phyloP scores from a whole-genome alignment of 2,797 vertebrate species.

The Synaphobranchus kaupii region DNA sequence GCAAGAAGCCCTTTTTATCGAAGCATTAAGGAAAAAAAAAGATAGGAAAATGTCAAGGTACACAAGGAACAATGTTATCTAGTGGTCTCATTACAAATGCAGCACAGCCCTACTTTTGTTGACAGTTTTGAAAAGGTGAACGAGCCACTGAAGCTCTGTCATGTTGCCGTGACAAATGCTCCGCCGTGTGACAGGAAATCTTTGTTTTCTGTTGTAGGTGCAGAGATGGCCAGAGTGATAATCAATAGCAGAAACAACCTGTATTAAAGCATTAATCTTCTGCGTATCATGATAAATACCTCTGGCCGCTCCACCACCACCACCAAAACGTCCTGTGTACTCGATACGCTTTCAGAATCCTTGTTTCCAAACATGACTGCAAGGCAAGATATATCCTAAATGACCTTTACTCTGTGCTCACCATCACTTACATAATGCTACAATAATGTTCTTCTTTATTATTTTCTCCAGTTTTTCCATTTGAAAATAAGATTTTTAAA shows the following conservation, averaged over 20 bases:
- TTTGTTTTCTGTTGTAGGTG: conserved; percentile 9
- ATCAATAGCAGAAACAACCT: conserved; percentile 21
- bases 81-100: neutral
- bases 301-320: neutral
- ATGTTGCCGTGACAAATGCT: conserved; percentile 4
- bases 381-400: neutral
- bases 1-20: neutral
- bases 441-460: neutral
- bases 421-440: neutral
- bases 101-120: neutral
- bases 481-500: neutral
- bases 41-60: conserved; percentile 4
- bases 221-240: conserved; percentile 2
- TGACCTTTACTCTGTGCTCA: neutral
- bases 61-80: neutral
- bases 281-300: conserved; percentile 13
- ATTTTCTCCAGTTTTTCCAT: neutral
- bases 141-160: neutral
- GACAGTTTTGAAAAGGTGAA: conserved; percentile 21
- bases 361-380: neutral
- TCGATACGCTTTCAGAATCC: neutral
- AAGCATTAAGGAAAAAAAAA: neutral
- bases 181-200: conserved; percentile 1
- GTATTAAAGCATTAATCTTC: conserved; percentile 14
- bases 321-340: neutral